These are phyloP conservation scores for Pseudanteris insignis DNA, from an alignment of 2,888 invertebrate species.

Conservation along the genomic window DNA sequence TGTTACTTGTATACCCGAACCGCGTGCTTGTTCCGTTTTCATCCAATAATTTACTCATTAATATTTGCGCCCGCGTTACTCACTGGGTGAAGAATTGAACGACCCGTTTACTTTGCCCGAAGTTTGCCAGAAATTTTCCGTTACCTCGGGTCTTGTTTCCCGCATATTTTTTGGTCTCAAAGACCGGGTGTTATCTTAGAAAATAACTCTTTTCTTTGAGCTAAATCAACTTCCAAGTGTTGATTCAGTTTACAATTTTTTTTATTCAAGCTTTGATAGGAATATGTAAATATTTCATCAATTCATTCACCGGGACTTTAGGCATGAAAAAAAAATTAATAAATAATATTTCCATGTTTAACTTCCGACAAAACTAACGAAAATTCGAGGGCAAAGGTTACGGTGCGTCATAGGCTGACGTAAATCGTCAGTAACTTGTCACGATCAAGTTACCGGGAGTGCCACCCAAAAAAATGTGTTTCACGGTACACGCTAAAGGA, in stretches of 20 bases:
- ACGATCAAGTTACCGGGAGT: constrained; percentile 20
- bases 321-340: too few species aligned
- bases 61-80: constrained; percentile 22
- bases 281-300: too few species aligned
- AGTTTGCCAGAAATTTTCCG: constrained; percentile 26
- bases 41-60: constrained; percentile 26
- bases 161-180: constrained; percentile 2
- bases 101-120: constrained; percentile 28
- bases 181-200: constrained; percentile 19
- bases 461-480: constrained; percentile 47
- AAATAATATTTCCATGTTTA: too few species aligned
- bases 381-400: constrained; percentile 17
- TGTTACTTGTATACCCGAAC: constrained; percentile 14
- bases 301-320: too few species aligned
- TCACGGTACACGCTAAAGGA: constrained; percentile 56
- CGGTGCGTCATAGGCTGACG: constrained; percentile 12
- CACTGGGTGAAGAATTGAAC: constrained; percentile 29
- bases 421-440: constrained; percentile 9
- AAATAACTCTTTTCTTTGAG: constrained; percentile 19
- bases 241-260: not conserved
- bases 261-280: too few species aligned
- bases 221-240: not conserved
- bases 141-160: constrained; percentile 20
- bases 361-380: not conserved
- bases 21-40: constrained; percentile 18